Conservation (phyloP, 2,113 vertebrate genomes). For the Parotia lawesii region DNA sequence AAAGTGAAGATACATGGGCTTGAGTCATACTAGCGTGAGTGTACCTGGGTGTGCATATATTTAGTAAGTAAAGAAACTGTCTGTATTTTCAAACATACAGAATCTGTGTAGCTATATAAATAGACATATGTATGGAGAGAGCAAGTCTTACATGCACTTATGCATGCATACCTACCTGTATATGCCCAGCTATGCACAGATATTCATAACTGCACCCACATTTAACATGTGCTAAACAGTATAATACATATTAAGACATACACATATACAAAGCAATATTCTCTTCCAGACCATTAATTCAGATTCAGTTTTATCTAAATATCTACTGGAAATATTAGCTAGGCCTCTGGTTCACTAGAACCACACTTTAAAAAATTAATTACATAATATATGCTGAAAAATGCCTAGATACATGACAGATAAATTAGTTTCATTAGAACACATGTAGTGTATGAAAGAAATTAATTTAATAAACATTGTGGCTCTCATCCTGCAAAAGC, state of each 20-base stretch:
- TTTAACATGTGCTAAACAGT: background rate
- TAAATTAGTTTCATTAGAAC: background rate
- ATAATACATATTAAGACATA: background rate
- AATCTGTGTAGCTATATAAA: background rate
- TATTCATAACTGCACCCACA: background rate
- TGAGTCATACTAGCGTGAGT: background rate
- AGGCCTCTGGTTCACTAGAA: background rate
- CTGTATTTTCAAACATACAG: background rate
- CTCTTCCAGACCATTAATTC: background rate
- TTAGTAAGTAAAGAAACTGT: background rate
- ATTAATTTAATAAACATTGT: slow-evolving; percentile 47
- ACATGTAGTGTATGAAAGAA: background rate
- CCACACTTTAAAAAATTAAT: background rate
- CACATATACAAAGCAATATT: background rate
- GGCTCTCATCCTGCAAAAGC: background rate
- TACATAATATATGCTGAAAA: slow-evolving; percentile 6
- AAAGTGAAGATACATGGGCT: background rate
- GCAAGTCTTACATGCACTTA: background rate
- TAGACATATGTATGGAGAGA: background rate
- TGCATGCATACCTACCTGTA: background rate
- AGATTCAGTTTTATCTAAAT: background rate
- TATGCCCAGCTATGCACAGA: background rate
- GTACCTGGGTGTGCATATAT: background rate
- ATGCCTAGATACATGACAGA: background rate
- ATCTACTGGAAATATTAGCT: background rate